Evolutionary conservation across 2,797 vertebrate genomes (phyloP).

Genomic region (Artibeus jamaicensis): DNA sequence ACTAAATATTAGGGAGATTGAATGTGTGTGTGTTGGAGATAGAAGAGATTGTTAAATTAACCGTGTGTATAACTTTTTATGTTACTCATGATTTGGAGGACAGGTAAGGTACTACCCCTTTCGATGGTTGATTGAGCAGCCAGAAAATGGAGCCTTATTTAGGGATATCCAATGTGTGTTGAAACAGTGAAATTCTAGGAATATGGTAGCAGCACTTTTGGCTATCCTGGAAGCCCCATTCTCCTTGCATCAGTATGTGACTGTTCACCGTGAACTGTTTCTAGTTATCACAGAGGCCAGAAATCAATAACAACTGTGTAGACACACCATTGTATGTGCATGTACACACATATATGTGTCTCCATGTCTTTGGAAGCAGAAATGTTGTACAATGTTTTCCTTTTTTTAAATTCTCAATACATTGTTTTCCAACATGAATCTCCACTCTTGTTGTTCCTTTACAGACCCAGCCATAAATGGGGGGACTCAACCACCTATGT

Average conservation of each 20-base stretch:
- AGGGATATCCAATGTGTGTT: not conserved
- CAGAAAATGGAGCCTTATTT: not conserved
- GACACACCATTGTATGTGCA: not conserved
- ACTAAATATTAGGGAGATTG: not conserved
- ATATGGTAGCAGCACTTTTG: not conserved
- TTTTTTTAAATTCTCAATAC: not conserved
- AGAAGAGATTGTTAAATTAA: not conserved
- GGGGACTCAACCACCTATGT: not conserved
- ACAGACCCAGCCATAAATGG: not conserved
- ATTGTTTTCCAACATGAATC: not conserved
- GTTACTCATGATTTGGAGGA: not conserved
- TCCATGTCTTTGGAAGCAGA: not conserved
- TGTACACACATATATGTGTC: accelerated
- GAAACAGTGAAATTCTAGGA: not conserved
- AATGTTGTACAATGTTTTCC: not conserved
- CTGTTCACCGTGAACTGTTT: not conserved
- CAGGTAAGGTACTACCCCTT: not conserved
- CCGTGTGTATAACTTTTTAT: not conserved
- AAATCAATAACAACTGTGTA: not conserved
- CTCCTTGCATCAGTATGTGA: not conserved
- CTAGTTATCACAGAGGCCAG: not conserved
- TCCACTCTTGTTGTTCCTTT: not conserved
- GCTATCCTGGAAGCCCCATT: not conserved
- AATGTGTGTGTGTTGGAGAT: not conserved
- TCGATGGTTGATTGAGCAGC: not conserved